Conservation (phyloP, 2,888 invertebrate genomes). For the Drosophila mulleri region DNA sequence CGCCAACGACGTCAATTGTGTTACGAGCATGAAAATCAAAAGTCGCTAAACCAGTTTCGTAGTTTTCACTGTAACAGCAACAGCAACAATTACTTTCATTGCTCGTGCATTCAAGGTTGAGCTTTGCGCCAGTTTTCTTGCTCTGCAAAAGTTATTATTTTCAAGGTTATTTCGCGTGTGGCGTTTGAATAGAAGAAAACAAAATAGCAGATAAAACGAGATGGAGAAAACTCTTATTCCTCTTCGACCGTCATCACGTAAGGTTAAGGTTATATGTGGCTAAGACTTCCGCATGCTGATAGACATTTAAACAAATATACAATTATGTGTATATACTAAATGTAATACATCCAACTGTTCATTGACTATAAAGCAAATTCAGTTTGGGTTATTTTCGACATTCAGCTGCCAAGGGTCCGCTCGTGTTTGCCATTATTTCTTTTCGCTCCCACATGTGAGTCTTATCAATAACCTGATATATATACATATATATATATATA, state of each 20-base stretch:
- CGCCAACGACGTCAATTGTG: constrained; percentile 35
- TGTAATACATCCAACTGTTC: not conserved
- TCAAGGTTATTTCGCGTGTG: constrained; percentile 41
- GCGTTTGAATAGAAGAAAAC: not conserved
- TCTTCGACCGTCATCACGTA: not conserved
- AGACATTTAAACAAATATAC: not conserved
- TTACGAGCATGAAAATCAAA: constrained; percentile 37
- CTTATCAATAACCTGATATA: constrained; percentile 9
- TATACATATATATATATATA: not conserved
- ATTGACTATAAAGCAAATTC: not conserved
- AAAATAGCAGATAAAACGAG: not conserved
- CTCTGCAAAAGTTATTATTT: constrained; percentile 12
- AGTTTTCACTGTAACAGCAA: constrained; percentile 48
- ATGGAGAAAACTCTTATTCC: not conserved
- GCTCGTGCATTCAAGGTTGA: constrained; percentile 53
- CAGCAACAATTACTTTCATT: constrained; percentile 53
- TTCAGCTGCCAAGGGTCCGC: not conserved
- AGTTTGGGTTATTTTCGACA: not conserved
- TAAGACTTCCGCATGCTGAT: not conserved
- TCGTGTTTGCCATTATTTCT: not conserved
- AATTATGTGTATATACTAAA: too few relatives aligned
- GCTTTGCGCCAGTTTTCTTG: constrained; percentile 36
- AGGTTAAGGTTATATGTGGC: not conserved
- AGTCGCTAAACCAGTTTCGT: constrained; percentile 57
- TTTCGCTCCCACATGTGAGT: not conserved